Conservation (phyloP, 2,888 invertebrate genomes). For the Operophtera brumata region DNA sequence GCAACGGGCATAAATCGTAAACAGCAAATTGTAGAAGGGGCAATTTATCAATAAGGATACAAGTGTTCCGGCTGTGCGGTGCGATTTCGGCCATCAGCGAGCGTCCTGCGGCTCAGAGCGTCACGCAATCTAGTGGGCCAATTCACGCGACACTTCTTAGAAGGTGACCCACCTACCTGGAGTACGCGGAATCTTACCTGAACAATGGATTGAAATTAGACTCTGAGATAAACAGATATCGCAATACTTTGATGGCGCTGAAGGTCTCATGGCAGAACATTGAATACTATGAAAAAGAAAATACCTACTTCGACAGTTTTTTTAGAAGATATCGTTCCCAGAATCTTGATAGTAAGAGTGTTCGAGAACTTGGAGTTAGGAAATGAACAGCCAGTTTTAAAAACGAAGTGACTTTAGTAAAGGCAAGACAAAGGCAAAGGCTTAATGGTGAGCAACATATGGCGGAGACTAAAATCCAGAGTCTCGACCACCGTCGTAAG, state of each 20-base stretch:
- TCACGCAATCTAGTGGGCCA: constrained; percentile 23
- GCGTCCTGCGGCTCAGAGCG: constrained; percentile 31
- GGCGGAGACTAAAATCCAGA: no score
- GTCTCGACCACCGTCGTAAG: no score
- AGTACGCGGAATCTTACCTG: background rate
- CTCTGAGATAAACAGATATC: background rate
- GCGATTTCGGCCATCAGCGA: constrained; percentile 64
- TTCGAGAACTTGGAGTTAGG: no score
- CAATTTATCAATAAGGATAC: constrained; percentile 80
- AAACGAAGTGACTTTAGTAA: no score
- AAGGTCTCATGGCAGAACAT: no score
- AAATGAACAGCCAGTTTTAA: no score
- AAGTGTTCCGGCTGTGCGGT: constrained; percentile 70
- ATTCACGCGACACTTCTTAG: constrained; percentile 17
- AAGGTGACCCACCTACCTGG: background rate
- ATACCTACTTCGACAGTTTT: no score
- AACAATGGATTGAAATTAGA: background rate
- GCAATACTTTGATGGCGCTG: background rate
- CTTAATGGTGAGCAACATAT: no score
- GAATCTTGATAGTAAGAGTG: no score
- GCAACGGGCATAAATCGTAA: constrained; percentile 48
- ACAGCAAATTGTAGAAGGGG: constrained; percentile 59
- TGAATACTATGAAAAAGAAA: no score
- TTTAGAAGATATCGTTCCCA: no score
- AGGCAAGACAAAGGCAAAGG: no score